Evolutionary conservation across 2,888 invertebrate species (phyloP).

Genomic region (Zhengitettix transpicula): DNA sequence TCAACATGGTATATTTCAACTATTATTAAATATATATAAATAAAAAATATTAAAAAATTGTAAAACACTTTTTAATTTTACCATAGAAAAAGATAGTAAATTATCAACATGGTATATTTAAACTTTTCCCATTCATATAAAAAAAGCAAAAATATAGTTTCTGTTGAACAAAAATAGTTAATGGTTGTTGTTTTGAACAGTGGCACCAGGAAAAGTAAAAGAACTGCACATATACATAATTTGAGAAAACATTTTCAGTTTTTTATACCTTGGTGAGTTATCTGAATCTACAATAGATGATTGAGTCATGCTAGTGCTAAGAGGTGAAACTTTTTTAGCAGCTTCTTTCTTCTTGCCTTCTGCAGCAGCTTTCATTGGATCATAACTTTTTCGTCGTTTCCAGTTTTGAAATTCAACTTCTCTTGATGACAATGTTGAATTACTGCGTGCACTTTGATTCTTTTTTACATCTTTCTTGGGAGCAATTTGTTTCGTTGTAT

Average conservation of each 20-base stretch:
- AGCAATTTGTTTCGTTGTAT: not conserved
- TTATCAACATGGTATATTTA: no score
- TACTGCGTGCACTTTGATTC: constrained; percentile 42
- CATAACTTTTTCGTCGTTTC: constrained; percentile 89
- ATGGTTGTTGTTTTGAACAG: no score
- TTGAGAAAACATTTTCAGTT: no score
- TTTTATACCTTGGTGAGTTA: constrained; percentile 19
- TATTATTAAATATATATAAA: no score
- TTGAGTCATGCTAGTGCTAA: constrained; percentile 15
- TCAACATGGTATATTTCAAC: no score
- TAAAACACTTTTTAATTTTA: not conserved
- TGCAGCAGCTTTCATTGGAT: constrained; percentile 85
- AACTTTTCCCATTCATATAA: no score
- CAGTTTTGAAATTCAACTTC: constrained; percentile 87
- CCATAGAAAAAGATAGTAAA: no score
- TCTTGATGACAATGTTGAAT: constrained; percentile 53
- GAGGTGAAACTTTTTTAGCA: constrained; percentile 15
- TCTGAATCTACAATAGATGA: constrained; percentile 15
- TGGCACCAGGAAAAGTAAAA: no score
- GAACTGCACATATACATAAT: no score
- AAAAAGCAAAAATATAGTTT: no score
- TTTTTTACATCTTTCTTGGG: constrained; percentile 22
- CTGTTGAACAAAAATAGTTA: no score
- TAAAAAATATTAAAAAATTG: not conserved
- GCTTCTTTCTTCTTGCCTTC: constrained; percentile 52